Conservation (phyloP, 2,888 invertebrate species). For the Trissonchulus latispiculum region DNA sequence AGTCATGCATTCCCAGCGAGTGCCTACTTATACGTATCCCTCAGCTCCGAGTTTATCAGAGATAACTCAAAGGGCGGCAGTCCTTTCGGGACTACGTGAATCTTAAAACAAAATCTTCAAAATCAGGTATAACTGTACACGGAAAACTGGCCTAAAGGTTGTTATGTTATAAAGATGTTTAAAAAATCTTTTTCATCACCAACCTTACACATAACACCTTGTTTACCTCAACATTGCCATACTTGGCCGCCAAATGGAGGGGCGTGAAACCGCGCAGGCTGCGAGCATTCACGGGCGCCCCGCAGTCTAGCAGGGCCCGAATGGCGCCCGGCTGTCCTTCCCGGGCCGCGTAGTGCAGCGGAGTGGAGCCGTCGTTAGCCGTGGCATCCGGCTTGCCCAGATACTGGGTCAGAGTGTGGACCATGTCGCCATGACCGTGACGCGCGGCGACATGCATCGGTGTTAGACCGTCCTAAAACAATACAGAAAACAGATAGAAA, state of each 20-base stretch:
- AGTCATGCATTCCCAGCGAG: too few species aligned
- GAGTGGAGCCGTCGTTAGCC: conserved; percentile 74
- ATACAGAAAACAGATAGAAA: too few species aligned
- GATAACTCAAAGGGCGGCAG: too few species aligned
- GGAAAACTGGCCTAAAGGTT: too few species aligned
- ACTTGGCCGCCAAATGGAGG: conserved; percentile 91
- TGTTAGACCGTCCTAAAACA: conserved; percentile 63
- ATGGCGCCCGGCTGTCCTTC: conserved; percentile 68
- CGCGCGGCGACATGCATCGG: conserved; percentile 97
- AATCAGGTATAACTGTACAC: too few species aligned
- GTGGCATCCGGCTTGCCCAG: conserved; percentile 71
- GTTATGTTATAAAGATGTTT: too few species aligned
- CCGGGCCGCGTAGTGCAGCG: conserved; percentile 92
- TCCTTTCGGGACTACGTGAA: too few species aligned
- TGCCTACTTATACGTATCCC: too few species aligned
- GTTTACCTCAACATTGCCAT: conserved; percentile 78
- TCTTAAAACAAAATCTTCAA: too few species aligned
- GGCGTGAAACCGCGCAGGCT: conserved; percentile 95
- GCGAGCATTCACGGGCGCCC: conserved; percentile 80
- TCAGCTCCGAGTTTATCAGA: too few species aligned
- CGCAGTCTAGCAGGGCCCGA: conserved; percentile 68
- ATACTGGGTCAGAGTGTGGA: conserved; percentile 63
- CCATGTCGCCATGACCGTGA: conserved; percentile 99
- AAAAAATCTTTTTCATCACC: too few species aligned
- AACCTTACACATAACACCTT: too few species aligned